These are phyloP conservation scores for Eupeodes luniger DNA, from an alignment of 2,888 invertebrate species.

Conservation along the genomic window DNA sequence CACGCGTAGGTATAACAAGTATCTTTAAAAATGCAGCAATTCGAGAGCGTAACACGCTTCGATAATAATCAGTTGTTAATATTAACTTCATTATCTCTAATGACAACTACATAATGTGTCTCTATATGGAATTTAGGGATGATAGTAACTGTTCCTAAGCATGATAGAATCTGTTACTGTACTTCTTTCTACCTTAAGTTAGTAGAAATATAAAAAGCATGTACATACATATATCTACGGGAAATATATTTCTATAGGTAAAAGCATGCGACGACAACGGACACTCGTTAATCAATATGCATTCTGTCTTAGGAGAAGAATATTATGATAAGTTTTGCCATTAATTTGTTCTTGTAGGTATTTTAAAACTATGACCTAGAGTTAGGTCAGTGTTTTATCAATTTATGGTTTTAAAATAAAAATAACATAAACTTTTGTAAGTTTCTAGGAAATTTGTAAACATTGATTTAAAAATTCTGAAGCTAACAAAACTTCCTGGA, in stretches of 20 bases:
- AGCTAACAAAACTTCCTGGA: too few species aligned
- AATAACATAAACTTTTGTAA: too few species aligned
- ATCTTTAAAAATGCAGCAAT: neutral
- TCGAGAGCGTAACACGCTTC: neutral
- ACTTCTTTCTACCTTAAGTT: neutral
- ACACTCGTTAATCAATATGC: too few species aligned
- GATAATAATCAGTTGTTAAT: neutral
- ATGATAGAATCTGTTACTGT: neutral
- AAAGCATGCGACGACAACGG: neutral
- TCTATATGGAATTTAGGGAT: neutral
- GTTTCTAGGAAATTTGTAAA: too few species aligned
- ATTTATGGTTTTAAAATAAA: too few species aligned
- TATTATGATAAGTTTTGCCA: too few species aligned
- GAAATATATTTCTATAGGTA: neutral
- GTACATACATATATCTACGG: neutral
- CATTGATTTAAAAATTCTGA: too few species aligned
- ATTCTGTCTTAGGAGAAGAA: too few species aligned
- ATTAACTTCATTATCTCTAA: slow-evolving; percentile 12
- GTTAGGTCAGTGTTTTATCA: too few species aligned
- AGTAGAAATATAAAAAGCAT: neutral
- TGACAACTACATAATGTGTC: neutral
- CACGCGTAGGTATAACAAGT: neutral
- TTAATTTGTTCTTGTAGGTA: too few species aligned
- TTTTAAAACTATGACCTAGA: too few species aligned
- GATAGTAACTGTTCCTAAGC: neutral